Conservation (phyloP, 2,888 invertebrate species). For the Athetis lepigone region DNA sequence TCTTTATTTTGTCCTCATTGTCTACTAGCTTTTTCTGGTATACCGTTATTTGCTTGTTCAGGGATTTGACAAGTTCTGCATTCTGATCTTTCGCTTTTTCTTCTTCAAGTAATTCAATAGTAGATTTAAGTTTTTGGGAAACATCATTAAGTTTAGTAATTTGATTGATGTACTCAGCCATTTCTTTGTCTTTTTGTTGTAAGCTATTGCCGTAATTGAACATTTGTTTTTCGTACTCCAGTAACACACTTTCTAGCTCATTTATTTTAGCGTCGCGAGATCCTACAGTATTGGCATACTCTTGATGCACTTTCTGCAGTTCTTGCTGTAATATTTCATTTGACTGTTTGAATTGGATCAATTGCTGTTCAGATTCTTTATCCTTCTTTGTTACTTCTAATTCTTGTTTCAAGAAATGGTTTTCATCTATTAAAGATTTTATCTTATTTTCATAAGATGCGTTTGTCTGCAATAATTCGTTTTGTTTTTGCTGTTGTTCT, state of each 20-base stretch:
- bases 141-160: constrained; percentile 89
- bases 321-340: constrained; percentile 79
- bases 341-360: constrained; percentile 73
- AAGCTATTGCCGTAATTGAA: constrained; percentile 81
- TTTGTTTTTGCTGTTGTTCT: constrained; percentile 87
- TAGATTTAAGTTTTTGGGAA: constrained; percentile 87
- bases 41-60: constrained; percentile 88
- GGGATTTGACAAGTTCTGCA: constrained; percentile 86
- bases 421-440: constrained; percentile 82
- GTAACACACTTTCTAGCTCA: constrained; percentile 86
- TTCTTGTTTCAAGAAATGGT: constrained; percentile 81
- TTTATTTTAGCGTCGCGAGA: constrained; percentile 85
- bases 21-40: constrained; percentile 84
- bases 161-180: constrained; percentile 88
- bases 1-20: constrained; percentile 80
- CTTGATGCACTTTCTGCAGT: constrained; percentile 80
- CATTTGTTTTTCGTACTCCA: constrained; percentile 88
- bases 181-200: constrained; percentile 87
- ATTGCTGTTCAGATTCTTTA: constrained; percentile 74
- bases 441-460: constrained; percentile 83
- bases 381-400: constrained; percentile 74
- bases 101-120: constrained; percentile 86
- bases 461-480: constrained; percentile 77
- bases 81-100: constrained; percentile 88
- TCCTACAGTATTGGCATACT: constrained; percentile 77